Percentiles rank a stretch among this genome's conserved stretches.
Evolutionary conservation across 2,888 invertebrate genomes (phyloP).

Genomic region (Tupiocoris notatus): DNA sequence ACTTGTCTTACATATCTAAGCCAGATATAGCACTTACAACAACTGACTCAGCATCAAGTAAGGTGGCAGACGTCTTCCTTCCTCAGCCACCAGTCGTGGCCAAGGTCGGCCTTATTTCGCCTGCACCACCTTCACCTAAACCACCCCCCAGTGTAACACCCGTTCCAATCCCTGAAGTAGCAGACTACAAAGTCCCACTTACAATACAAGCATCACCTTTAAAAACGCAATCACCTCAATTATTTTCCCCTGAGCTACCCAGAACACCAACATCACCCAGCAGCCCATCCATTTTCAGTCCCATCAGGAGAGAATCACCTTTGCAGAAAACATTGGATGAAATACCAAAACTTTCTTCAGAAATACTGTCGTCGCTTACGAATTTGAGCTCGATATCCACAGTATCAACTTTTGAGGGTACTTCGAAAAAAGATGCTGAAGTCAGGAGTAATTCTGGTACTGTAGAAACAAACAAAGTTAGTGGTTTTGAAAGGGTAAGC

Average conservation of each 20-base stretch:
- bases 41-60: too few species aligned
- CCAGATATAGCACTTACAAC: neutral
- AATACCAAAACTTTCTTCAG: slow-evolving; percentile 32
- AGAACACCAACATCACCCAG: slow-evolving; percentile 2
- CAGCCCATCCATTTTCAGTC: neutral
- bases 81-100: slow-evolving; percentile 23
- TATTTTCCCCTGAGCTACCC: neutral
- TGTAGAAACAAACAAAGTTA: neutral
- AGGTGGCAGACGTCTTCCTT: slow-evolving; percentile 18
- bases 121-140: neutral
- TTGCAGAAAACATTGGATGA: slow-evolving; percentile 27
- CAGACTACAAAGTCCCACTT: neutral
- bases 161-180: neutral
- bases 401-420: slow-evolving; percentile 5
- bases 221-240: neutral
- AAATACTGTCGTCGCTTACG: slow-evolving; percentile 23
- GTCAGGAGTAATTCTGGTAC: neutral
- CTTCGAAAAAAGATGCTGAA: neutral
- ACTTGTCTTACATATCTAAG: neutral
- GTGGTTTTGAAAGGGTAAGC: slow-evolving; percentile 10
- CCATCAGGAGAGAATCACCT: slow-evolving; percentile 27
- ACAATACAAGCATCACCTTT: neutral
- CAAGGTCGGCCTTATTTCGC: neutral
- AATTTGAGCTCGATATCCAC: slow-evolving; percentile 19
- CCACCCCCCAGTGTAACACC: neutral